Evolutionary conservation across 1,140 invertebrate species (phyloP).

Genomic region (Drosophila nigrodunni): DNA sequence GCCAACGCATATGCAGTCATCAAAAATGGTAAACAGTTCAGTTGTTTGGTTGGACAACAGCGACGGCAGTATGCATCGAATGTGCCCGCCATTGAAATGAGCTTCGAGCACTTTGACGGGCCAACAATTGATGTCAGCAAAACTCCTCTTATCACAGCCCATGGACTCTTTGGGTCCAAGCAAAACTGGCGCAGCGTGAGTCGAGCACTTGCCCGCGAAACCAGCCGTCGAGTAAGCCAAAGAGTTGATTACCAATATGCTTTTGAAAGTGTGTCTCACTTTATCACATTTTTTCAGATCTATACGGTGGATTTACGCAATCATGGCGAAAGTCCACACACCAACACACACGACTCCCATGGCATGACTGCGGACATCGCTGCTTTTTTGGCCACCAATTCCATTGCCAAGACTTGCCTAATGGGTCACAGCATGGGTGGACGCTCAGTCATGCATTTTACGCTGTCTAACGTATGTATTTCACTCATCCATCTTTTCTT

Average conservation of each 20-base stretch:
- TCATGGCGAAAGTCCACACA: slow-evolving; percentile 95
- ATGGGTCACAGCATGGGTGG: slow-evolving; percentile 97
- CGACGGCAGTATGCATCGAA: slow-evolving; percentile 20
- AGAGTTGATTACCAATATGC: not conserved
- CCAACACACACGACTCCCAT: slow-evolving; percentile 89
- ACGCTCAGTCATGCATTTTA: slow-evolving; percentile 91
- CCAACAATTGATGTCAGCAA: slow-evolving; percentile 20
- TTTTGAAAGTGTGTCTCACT: not conserved
- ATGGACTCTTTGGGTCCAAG: slow-evolving; percentile 94
- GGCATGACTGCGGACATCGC: slow-evolving; percentile 91
- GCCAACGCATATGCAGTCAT: not conserved
- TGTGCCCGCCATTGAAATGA: slow-evolving; percentile 42
- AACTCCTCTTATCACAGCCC: slow-evolving; percentile 92
- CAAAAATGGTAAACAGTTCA: no score
- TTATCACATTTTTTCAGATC: slow-evolving; percentile 82
- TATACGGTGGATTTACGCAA: slow-evolving; percentile 94
- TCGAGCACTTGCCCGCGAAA: slow-evolving; percentile 88
- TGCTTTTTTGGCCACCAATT: slow-evolving; percentile 84
- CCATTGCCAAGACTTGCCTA: slow-evolving; percentile 88
- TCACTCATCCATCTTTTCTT: no score
- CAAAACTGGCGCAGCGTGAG: slow-evolving; percentile 93
- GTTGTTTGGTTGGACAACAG: not conserved
- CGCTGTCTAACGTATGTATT: slow-evolving; percentile 87
- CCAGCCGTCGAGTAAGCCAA: slow-evolving; percentile 86
- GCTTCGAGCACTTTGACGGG: slow-evolving; percentile 44